A percentile compares a stretch with the other conserved stretches of the same genome.
Conservation (phyloP, 2,888 invertebrate genomes). For the Ferrisia virgata region DNA sequence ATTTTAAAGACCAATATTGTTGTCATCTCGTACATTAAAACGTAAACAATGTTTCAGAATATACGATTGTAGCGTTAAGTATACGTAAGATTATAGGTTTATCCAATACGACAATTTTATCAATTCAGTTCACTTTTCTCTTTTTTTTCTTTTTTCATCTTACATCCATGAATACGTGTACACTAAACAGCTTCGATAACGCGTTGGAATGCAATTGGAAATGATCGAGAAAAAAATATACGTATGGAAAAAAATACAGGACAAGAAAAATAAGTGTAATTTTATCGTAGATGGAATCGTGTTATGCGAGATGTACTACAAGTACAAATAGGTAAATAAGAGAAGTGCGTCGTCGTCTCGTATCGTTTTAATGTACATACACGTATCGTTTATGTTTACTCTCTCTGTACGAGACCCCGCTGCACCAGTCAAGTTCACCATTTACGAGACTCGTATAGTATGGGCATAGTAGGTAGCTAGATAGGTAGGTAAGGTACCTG, state of each 20-base stretch:
- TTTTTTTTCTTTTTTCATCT: neutral
- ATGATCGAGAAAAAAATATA: neutral
- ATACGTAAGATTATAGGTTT: neutral
- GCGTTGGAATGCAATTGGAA: neutral
- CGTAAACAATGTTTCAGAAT: neutral
- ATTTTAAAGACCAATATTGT: neutral
- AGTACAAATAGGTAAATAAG: neutral
- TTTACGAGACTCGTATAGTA: neutral
- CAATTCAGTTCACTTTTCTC: no score
- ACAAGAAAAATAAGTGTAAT: neutral
- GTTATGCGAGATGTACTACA: neutral
- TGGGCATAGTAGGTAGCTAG: no score
- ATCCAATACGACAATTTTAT: no score
- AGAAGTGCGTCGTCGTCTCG: neutral
- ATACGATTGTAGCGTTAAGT: neutral
- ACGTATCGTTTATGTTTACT: neutral
- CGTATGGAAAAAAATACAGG: no score
- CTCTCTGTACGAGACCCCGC: neutral
- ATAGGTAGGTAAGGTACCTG: no score
- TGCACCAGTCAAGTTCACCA: neutral
- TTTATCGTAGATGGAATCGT: neutral
- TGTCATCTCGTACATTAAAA: neutral
- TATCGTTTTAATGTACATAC: neutral
- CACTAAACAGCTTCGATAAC: neutral
- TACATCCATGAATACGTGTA: neutral